phyloP scores from a whole-genome alignment of 2,113 vertebrate species.

The Echinops telfairi region DNA sequence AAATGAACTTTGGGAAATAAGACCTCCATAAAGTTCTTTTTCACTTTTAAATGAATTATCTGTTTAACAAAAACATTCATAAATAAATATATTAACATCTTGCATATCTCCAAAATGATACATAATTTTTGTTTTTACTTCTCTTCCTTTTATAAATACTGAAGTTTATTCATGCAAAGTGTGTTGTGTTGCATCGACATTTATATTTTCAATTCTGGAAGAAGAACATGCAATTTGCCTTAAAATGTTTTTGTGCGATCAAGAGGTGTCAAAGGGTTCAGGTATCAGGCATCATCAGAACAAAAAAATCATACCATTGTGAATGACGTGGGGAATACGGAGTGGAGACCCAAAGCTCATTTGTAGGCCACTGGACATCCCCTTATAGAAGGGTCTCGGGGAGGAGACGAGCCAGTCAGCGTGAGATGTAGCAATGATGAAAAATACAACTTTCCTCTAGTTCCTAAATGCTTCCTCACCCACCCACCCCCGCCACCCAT shows the following conservation, averaged over 20 bases:
- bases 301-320: too few species aligned
- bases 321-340: too few species aligned
- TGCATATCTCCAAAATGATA: background rate
- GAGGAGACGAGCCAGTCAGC: too few species aligned
- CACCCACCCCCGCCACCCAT: too few species aligned
- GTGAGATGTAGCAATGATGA: too few species aligned
- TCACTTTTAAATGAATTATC: background rate
- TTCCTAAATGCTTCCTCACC: too few species aligned
- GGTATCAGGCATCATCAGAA: too few species aligned
- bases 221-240: background rate
- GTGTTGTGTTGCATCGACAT: background rate
- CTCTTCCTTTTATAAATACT: background rate
- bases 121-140: background rate
- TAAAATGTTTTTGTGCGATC: background rate
- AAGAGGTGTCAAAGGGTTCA: too few species aligned
- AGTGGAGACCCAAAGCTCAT: too few species aligned
- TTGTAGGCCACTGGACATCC: too few species aligned
- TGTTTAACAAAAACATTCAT: background rate
- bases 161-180: background rate
- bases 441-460: too few species aligned
- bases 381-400: too few species aligned
- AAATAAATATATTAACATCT: background rate
- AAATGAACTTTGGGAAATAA: background rate
- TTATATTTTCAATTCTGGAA: background rate
- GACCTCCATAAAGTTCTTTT: background rate